Base-by-base conservation (phyloP, 2,797 vertebrate species). In the Scolopax bukidnonensis region DNA sequence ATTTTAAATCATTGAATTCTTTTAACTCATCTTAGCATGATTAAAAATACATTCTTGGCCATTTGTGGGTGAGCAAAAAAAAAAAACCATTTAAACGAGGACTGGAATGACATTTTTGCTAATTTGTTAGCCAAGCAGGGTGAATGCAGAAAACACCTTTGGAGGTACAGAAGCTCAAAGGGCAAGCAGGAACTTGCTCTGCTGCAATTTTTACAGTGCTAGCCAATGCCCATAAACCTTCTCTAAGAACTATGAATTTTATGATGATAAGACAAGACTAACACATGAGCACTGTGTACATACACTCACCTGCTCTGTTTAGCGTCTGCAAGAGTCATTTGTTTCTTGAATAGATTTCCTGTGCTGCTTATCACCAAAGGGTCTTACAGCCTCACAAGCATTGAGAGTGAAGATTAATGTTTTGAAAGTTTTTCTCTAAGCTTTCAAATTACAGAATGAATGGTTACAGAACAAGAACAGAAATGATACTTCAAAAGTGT, bases 1-100 rank as follows among this genome's bases (percentile, higher is more conserved):
- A 0, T 67, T 83, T 82, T 23, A 73, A 91, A 67, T 63, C 30
- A 23, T 57, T n/a, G 16, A 16, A 59, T n/a, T 73, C 6, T 59
- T 61, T 60, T 36, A 54, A 28, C 16, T 64, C 2, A 2, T 28
- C 24, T 43, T 84, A 28, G 38, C 53, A 90, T 9, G 20, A 40
- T 4, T 38, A n/a, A 74, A 84, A 73, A 89, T 40, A n/a, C 9
- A 15, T 28, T 63, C 21, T 32, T 70, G 45, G n/a, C 45, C 36
- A 3, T 51, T 78, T 68, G 45, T 57, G 28, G 17, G 10, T n/a
- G 32, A 89, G 51, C 43, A 79, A 60, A 56, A 89, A 85, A 79
- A n/a, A 36, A 36, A 36, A 36, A 36, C 8, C 40, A 51, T 2
- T 2, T 9, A 19, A 79, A 82, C 0, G 0, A 74, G 64, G 53